Percentiles rank a stretch among this genome's conserved stretches.
These are phyloP conservation scores for Drosophila prostipennis DNA, from an alignment of 2,888 invertebrate species.

Conservation along the genomic window DNA sequence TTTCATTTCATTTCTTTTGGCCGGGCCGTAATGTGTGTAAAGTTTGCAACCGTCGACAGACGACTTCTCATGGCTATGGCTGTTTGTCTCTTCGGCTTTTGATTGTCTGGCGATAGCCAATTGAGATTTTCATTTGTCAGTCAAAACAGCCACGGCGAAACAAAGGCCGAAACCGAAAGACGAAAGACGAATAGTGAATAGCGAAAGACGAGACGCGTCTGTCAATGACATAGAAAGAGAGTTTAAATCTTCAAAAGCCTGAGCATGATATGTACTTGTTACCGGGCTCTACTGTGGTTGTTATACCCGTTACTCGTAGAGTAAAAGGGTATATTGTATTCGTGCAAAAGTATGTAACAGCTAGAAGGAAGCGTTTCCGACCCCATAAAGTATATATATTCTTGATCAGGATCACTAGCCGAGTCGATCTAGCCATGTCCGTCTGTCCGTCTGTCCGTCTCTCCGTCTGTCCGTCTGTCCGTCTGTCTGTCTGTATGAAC, in stretches of 20 bases:
- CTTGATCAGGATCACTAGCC: too few relatives aligned
- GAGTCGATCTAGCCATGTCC: too few relatives aligned
- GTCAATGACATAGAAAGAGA: constrained; percentile 79
- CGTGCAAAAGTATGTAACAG: too few relatives aligned
- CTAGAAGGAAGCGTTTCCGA: too few relatives aligned
- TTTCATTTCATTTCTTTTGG: constrained; percentile 61
- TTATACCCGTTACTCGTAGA: too few relatives aligned
- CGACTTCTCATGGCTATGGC: constrained; percentile 53
- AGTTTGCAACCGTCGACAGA: constrained; percentile 58
- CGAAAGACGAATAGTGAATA: constrained; percentile 9
- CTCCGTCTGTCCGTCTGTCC: too few relatives aligned
- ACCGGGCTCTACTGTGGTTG: constrained; percentile 46
- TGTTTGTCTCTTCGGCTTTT: constrained; percentile 59
- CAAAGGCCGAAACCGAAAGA: constrained; percentile 11
- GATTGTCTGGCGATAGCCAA: constrained; percentile 78
- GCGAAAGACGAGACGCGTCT: constrained; percentile 48
- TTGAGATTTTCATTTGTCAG: constrained; percentile 80
- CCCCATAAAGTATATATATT: too few relatives aligned
- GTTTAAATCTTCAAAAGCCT: constrained; percentile 50
- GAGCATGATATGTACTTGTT: constrained; percentile 68
- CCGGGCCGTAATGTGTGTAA: constrained; percentile 71
- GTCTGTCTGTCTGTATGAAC: too few relatives aligned
- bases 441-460: too few relatives aligned
- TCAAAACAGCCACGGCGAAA: constrained; percentile 46
- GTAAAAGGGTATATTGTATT: too few relatives aligned